Evolutionary conservation across 2,888 invertebrate species (phyloP).

Genomic region (Sinhomidia bicolor): DNA sequence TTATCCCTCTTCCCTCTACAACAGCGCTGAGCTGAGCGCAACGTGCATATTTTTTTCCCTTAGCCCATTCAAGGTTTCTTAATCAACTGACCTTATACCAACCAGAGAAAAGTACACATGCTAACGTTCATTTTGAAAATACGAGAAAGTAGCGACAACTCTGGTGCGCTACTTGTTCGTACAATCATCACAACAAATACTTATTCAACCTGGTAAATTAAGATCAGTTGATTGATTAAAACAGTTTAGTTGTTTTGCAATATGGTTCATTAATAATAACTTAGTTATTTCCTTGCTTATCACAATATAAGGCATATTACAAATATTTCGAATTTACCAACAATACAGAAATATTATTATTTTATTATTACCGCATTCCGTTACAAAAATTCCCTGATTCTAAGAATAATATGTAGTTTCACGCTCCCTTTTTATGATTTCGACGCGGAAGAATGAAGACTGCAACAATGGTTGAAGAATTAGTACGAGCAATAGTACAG

Average conservation of each 20-base stretch:
- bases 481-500: neutral
- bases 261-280: neutral
- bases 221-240: constrained; percentile 13
- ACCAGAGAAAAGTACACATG: too few relatives aligned
- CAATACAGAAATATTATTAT: neutral
- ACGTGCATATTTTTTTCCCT: too few relatives aligned
- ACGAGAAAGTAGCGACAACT: too few relatives aligned
- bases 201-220: too few relatives aligned
- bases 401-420: neutral
- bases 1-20: too few relatives aligned
- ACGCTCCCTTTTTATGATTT: neutral
- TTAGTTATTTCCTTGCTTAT: constrained; percentile 14
- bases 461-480: neutral
- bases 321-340: neutral
- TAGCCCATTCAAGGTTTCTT: too few relatives aligned
- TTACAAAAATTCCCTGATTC: constrained; percentile 29
- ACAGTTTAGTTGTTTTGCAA: neutral
- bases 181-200: neutral
- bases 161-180: too few relatives aligned
- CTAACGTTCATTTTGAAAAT: too few relatives aligned
- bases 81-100: neutral
- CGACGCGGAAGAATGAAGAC: neutral
- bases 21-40: too few relatives aligned
- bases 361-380: neutral
- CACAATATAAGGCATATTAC: constrained; percentile 50